Base-by-base conservation (phyloP, 2,797 vertebrate species). In the Tapera naevia region DNA sequence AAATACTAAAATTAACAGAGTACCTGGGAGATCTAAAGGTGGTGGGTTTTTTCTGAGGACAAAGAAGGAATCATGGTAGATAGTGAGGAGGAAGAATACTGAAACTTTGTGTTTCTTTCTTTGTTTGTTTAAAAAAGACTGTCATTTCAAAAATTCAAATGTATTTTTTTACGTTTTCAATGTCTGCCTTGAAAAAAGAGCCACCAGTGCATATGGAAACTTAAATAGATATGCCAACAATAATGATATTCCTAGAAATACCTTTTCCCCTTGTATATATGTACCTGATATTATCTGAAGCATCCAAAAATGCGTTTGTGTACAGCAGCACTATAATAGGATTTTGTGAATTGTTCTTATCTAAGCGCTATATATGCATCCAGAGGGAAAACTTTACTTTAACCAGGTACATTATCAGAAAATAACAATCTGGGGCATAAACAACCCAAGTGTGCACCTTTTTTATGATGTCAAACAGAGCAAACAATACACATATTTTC, bases 301-400 rank as follows among this genome's bases (percentile, higher is more conserved):
- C 90, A 96, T 94, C 84, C 2, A 2, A 95, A 96, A 97, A 95
- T 90, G 80, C 96, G 93, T 96, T 97, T 96, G 91, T 95, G 91
- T 94, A 96, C 81, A 93, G 92, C 89, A 83, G 39, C 43, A 76
- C 88, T 91, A 92, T 97, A 97, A 97, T 97, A 96, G 93, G 94
- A 97, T 96, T 96, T 95, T 96, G 91, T 93, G 96, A 95, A 95
- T 96, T 97, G 97, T 96, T 97, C 93, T 96, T 97, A 97, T 97
- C 96, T 96, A 91, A 91, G 58, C 3, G 6, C 96, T 97, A 96
- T 96, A 87, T 96, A 97, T 97, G 96, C 96, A 97, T 96, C 96
- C 95, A 91, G 96, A 91, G 96, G 96, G 97, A 96, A 96, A 97
- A 95, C 93, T 97, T 97, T 95, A 93, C 92, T 97, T 97, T 97